Conservation (phyloP, 2,797 vertebrate genomes). For the Natrix natrix region DNA sequence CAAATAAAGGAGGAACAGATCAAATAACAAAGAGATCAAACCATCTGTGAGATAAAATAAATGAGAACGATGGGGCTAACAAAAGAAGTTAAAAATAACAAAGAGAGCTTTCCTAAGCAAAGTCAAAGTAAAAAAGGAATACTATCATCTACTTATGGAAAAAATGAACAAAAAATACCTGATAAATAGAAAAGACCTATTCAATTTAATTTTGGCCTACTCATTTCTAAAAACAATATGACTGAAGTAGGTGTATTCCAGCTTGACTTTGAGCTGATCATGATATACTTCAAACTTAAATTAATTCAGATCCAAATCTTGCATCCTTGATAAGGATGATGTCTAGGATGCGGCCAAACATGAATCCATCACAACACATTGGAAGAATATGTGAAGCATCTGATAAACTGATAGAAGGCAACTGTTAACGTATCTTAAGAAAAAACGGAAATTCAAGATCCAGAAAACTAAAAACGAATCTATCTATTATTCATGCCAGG, state of each 20-base stretch:
- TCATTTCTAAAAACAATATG: neutral
- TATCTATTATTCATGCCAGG: neutral
- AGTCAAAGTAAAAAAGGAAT: neutral
- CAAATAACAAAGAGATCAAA: neutral
- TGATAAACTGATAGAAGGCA: neutral
- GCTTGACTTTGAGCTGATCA: neutral
- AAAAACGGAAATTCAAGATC: neutral
- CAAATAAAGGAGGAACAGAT: neutral
- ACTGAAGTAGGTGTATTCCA: neutral
- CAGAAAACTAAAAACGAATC: neutral
- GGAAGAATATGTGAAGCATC: neutral
- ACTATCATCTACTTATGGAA: neutral
- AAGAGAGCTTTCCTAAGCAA: neutral
- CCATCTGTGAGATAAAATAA: neutral
- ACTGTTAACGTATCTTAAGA: neutral
- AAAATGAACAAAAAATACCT: neutral
- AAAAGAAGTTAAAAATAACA: neutral
- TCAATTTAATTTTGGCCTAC: neutral
- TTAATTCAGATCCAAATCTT: neutral
- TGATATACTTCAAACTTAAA: neutral
- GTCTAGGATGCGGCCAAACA: neutral
- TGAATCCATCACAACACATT: neutral
- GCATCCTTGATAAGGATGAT: neutral
- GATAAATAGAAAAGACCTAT: neutral
- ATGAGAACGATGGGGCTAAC: neutral